phyloP scores from a whole-genome alignment of 2,888 invertebrate genomes.

The Subacronicta megacephala region DNA sequence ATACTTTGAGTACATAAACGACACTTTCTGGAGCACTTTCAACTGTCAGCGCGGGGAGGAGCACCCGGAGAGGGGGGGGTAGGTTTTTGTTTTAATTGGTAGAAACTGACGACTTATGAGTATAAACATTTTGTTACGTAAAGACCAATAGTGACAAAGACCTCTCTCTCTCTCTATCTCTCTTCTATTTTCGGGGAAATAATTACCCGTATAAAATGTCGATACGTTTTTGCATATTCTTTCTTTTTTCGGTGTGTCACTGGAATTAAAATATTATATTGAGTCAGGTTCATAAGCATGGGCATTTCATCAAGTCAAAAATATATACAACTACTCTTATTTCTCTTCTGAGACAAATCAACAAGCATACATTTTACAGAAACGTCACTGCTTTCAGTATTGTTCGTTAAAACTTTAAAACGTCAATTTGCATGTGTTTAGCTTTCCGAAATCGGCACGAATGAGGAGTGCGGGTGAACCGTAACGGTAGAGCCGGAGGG shows the following conservation, averaged over 20 bases:
- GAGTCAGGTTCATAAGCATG: too few species aligned
- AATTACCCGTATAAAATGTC: too few species aligned
- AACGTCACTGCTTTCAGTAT: conserved; percentile 4
- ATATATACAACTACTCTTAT: too few species aligned
- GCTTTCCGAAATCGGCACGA: conserved; percentile 68
- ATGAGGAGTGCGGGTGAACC: conserved; percentile 56
- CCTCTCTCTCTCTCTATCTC: too few species aligned
- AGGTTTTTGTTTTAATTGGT: conserved; percentile 51
- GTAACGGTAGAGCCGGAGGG: conserved; percentile 51
- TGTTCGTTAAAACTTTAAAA: conserved; percentile 66
- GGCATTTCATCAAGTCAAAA: too few species aligned
- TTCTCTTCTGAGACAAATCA: neutral
- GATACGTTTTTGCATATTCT: too few species aligned
- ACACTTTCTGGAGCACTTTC: conserved; percentile 87
- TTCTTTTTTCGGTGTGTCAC: too few species aligned
- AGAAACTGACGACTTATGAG: conserved; percentile 38
- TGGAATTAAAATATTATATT: too few species aligned
- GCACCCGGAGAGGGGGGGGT: conserved; percentile 46
- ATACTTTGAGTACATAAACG: conserved; percentile 90
- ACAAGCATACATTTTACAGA: neutral
- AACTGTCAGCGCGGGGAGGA: conserved; percentile 54
- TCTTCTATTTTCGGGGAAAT: too few species aligned
- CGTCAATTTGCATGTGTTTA: conserved; percentile 84
- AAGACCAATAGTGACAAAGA: too few species aligned
- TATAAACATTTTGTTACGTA: conserved; percentile 4